Evolutionary conservation across 2,888 invertebrate genomes (phyloP), one percentile per base, ranked within the genome.

Genomic region (Kryphioiulus occultus): DNA sequence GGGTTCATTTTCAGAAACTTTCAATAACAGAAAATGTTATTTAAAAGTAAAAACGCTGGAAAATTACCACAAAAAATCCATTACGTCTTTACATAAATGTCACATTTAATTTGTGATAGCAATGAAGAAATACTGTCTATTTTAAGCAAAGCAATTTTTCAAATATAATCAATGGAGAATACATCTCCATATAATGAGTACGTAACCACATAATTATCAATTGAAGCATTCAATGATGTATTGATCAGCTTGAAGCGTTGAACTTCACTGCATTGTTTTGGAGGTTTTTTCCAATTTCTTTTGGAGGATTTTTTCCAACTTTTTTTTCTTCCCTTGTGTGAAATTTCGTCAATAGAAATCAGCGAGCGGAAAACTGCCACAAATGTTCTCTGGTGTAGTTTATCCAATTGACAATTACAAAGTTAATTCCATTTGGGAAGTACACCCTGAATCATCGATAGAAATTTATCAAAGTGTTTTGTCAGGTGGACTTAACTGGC

Each of bases 381-480:
- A 59, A 59, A 59, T 59, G 59, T n/a, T n/a, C 22, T 59, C 22
- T 22, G n/a, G 22, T 59, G 22, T 59, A 59, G 59, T 22, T 59
- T 59, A 59, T 59, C 59, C 22, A 3, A 22, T 22, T 22, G 59
- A 59, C 59, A 59, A 59, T 59, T 59, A 59, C 59, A 59, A 59
- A 59, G 59, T 59, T 59, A 59, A 59, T 59, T 59, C 59, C 59
- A 59, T 59, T 59, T 59, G 59, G 22, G 22, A 59, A 59, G 59
- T 22, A 59, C 22, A 59, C 59, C 59, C 59, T 59, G 59, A 59
- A 59, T 59, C 59, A 59, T 59, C 59, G 59, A 59, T 59, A 59
- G 59, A 59, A 59, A 59, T 59, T 59, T 59, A 59, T 59, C 59
- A 59, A 59, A 59, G 59, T 59, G 59, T 59, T 59, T 59, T 59